phyloP scores from a whole-genome alignment of 2,113 vertebrate genomes.

The Tauraco erythrolophus region DNA sequence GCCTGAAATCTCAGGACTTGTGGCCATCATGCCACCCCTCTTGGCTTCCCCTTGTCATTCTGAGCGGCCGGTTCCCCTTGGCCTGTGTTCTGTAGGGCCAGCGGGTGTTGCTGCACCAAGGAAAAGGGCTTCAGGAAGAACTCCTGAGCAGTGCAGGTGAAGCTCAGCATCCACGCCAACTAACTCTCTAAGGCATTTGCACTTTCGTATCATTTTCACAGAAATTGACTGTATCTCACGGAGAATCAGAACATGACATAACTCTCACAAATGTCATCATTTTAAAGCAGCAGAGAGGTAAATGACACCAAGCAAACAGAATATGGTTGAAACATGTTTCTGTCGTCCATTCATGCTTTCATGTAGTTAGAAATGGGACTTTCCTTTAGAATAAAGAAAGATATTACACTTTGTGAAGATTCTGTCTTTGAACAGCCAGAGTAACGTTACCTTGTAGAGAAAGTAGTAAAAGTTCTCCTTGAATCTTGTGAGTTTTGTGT shows the following conservation, averaged over 20 bases:
- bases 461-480: background rate
- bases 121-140: background rate
- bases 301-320: background rate
- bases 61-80: background rate
- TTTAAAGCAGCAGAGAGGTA: background rate
- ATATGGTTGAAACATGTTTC: background rate
- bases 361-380: background rate
- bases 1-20: accelerated
- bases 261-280: background rate
- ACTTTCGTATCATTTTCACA: background rate
- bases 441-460: background rate
- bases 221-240: background rate
- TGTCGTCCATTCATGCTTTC: background rate
- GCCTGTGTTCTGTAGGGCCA: background rate
- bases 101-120: accelerated
- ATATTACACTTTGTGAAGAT: background rate
- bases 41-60: accelerated
- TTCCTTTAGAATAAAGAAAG: background rate
- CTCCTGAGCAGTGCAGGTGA: accelerated
- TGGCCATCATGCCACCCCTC: accelerated
- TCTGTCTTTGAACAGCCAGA: background rate
- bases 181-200: background rate
- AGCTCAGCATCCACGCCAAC: background rate
- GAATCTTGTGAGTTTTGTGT: background rate
- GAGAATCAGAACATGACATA: background rate